Evolutionary conservation across 2,113 vertebrate species (phyloP), one percentile per base, ranked within the genome.

Genomic region (Pterocles burchelli): DNA sequence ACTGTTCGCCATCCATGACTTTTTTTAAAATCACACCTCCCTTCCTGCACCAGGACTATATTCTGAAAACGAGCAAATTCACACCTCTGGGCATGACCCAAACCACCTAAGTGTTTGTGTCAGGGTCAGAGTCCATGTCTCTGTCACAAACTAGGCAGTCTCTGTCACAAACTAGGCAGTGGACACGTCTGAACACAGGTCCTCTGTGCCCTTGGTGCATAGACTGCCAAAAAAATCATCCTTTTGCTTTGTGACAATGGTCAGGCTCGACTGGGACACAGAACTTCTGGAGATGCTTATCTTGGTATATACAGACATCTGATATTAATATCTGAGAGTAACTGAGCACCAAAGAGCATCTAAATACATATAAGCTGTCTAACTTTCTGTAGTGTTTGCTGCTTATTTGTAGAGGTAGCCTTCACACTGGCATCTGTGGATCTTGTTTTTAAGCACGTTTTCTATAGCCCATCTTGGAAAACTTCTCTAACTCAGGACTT

Each of bases 1-100:
- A 79, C 11, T 70, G 3, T 43, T 58, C 28, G 59, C 8, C 16
- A 57, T 54, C 17, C 2, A 2, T 2, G 4, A 0, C 1, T 6
- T 41, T 49, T 51, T 71, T 87, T 57, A 51, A 65, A 22, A 45
- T 72, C 15, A 80, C 31, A 57, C 1, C 13, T 77, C 34, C 45
- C 24, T 77, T 89, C 10, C 19, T 54, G 34, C 14, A 29, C 11
- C 5, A 75, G 46, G 31, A 16, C 13, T 77, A 4, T 68, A 55
- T 58, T 77, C 54, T 31, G 41, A 77, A 77, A 88, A 73, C 14
- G 4, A 51, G 22, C 34, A 84, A 71, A 62, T 72, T 80, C 62
- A 70, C 16, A 82, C 14, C 17, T 61, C 34, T 75, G 10, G 1
- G 6, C 59, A n/a, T 54, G 38, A 81, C 18, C 43, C 20, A 76